These are phyloP conservation scores for Leuciscus waleckii DNA, from an alignment of 2,797 vertebrate genomes.

Conservation along the genomic window DNA sequence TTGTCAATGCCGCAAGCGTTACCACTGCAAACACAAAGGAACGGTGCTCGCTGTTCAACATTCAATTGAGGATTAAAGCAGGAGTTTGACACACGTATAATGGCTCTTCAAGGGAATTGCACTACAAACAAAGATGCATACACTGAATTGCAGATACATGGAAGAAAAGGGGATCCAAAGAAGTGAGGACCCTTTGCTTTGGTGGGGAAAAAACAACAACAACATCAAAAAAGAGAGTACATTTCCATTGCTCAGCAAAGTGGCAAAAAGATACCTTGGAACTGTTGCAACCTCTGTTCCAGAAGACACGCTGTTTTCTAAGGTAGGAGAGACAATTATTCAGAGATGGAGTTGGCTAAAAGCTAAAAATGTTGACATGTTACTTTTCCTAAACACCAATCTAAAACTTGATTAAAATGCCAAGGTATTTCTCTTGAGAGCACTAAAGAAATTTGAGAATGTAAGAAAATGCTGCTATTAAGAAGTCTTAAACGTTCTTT, in stretches of 20 bases:
- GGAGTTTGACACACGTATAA: conserved; percentile 23
- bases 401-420: neutral
- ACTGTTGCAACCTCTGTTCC: neutral
- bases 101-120: conserved; percentile 39
- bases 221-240: neutral
- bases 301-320: neutral
- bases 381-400: conserved; percentile 1
- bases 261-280: neutral
- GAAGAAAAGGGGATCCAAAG: conserved; percentile 44
- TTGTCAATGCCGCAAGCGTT: conserved; percentile 24
- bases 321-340: neutral
- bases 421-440: neutral
- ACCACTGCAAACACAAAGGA: conserved; percentile 1
- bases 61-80: neutral
- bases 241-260: conserved; percentile 24
- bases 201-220: conserved; percentile 8
- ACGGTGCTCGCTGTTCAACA: neutral
- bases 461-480: no score
- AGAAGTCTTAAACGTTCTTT: neutral
- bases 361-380: neutral
- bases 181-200: conserved; percentile 47
- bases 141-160: conserved; percentile 43
- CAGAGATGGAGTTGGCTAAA: neutral
- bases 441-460: neutral
- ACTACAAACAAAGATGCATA: conserved; percentile 36